Base-by-base conservation (phyloP, 2,888 invertebrate genomes). In the Euzophera pinguis region DNA sequence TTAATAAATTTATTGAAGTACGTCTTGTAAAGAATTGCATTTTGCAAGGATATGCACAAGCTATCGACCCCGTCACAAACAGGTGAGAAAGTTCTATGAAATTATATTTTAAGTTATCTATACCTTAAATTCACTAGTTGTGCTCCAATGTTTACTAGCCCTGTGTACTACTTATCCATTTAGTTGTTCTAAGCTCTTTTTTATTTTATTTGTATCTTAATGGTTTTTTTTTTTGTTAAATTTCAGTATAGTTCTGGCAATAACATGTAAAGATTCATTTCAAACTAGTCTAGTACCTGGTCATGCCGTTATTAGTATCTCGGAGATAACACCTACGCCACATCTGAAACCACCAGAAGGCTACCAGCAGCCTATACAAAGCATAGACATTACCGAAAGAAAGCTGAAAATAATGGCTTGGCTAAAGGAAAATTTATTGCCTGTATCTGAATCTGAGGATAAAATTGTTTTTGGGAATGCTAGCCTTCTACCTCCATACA, bases 201-300 rank as follows among this genome's bases (percentile, higher is more conserved):
- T 29, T 4, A 29, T 29, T 29, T 29, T 29, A 29, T 7, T 7
- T 48, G 22, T 3, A n/a, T 22, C 27, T 27, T 10, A n/a, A 14
- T 14, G 10, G 27, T 5, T 1, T 17, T 14, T 48, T 17, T 52
- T 62, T 57, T 55, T 34, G 13, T 29, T 6, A 2, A 14, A 13
- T 87, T 85, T 47, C 75, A 88, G 89, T 59, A 63, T 86, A 2
- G 78, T 89, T 39, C 45, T 89, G n/a, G 73, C 69, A 34, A 65
- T 76, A 50, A 72, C 75, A 1, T 57, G 67, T 52, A 75, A 65
- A 51, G 70, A 74, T 35, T 60, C 48, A 16, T 76, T 69, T 58
- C 65, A 73, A 57, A 78, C 76, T 17, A 67, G 64, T 0, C 54
- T 88, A 6, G 71, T 88, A 58, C 88, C 84, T 8, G 89, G 89